These are phyloP conservation scores for Gila orcuttii DNA, from an alignment of 2,113 vertebrate genomes.

Conservation along the genomic window DNA sequence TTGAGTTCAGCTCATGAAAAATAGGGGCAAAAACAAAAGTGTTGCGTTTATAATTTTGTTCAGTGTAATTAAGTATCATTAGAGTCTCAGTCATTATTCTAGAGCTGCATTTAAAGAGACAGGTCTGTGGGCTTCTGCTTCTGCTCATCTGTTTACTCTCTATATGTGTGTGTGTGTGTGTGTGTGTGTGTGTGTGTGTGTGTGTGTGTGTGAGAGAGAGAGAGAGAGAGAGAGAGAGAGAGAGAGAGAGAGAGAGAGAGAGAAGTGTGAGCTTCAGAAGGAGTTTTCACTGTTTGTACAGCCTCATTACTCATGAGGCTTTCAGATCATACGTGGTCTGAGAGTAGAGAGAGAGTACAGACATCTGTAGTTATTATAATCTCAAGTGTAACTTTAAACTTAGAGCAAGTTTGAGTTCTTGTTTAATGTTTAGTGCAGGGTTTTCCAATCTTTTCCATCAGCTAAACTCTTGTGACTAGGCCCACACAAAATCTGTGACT, in stretches of 20 bases:
- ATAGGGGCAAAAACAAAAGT: too few species aligned
- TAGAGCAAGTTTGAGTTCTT: background rate
- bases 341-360: background rate
- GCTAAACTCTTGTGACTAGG: background rate
- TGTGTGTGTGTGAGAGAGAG: background rate
- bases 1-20: too few species aligned
- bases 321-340: slow-evolving; percentile 4
- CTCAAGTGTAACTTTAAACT: slow-evolving; percentile 7
- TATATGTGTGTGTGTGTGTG: background rate
- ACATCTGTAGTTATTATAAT: background rate
- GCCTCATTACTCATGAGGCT: slow-evolving; percentile 16
- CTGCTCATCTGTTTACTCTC: slow-evolving; percentile 33
- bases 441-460: background rate
- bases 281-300: slow-evolving; percentile 21
- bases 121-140: slow-evolving; percentile 17
- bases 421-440: background rate
- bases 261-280: slow-evolving; percentile 8
- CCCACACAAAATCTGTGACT: too few species aligned
- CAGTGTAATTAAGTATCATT: slow-evolving; percentile 47
- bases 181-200: slow-evolving; percentile 11
- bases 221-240: too few species aligned
- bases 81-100: slow-evolving; percentile 40
- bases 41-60: too few species aligned
- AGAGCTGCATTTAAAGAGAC: slow-evolving; percentile 46
- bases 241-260: too few species aligned